A percentile compares a stretch with the other conserved stretches of the same genome.
phyloP scores from a whole-genome alignment of 2,888 invertebrate genomes.

The Labia minor region DNA sequence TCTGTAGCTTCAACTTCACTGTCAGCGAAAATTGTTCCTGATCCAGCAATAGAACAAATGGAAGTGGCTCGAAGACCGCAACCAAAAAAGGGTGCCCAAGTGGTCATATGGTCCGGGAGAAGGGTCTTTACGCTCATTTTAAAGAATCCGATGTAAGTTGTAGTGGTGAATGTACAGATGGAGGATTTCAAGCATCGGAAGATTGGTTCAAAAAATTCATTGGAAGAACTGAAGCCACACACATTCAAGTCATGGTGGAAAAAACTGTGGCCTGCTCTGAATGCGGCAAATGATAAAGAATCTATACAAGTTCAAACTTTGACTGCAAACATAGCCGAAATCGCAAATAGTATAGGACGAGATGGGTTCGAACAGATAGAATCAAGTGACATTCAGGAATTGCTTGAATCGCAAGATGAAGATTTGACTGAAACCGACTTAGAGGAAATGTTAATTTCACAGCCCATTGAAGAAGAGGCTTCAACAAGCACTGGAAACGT shows the following conservation, averaged over 20 bases:
- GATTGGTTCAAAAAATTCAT: slow-evolving; percentile 22
- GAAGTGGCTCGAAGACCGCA: slow-evolving; percentile 18
- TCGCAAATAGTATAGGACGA: slow-evolving; percentile 30
- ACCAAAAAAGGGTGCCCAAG: slow-evolving; percentile 20
- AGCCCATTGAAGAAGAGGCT: slow-evolving; percentile 25
- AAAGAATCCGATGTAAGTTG: no score
- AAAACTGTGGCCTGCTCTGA: no score
- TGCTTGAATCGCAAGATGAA: slow-evolving; percentile 28
- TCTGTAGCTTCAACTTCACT: background rate
- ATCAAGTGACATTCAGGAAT: slow-evolving; percentile 29
- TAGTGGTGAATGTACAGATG: no score
- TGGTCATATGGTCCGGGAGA: slow-evolving; percentile 18
- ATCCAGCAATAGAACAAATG: slow-evolving; percentile 20
- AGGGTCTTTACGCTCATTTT: slow-evolving; percentile 14
- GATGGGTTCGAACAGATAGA: slow-evolving; percentile 28
- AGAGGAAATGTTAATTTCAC: slow-evolving; percentile 27
- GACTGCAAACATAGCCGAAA: slow-evolving; percentile 28
- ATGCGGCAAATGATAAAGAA: no score
- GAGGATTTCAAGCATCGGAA: background rate
- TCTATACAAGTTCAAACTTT: slow-evolving; percentile 24
- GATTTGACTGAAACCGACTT: slow-evolving; percentile 31
- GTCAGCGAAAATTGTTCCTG: slow-evolving; percentile 20
- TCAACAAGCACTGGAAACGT: slow-evolving; percentile 23
- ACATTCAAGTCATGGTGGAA: no score
- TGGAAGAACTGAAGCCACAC: no score